A percentile compares a stretch with the other conserved stretches of the same genome.
Evolutionary conservation across 2,888 invertebrate species (phyloP).

Genomic region (Diadegma fenestrale): DNA sequence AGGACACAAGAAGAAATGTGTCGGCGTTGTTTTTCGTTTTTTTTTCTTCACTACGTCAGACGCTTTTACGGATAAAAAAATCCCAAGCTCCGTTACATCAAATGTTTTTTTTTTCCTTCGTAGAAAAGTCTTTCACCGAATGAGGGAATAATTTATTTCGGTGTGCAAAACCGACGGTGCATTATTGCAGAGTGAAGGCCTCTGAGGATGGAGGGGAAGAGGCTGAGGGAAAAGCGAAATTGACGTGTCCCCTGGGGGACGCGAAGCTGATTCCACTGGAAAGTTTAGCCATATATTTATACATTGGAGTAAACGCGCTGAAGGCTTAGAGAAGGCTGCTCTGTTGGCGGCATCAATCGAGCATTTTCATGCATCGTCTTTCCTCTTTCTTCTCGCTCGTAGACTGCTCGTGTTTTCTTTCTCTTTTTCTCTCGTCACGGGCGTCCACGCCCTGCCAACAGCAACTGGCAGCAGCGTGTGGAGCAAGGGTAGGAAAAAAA

Average conservation of each 20-base stretch:
- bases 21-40: neutral
- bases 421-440: slow-evolving; percentile 13
- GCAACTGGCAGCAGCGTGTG: slow-evolving; percentile 26
- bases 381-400: slow-evolving; percentile 7
- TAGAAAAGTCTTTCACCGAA: slow-evolving; percentile 17
- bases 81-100: neutral
- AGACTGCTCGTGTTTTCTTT: neutral
- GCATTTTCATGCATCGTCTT: slow-evolving; percentile 47
- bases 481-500: slow-evolving; percentile 30
- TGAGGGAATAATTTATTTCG: slow-evolving; percentile 56
- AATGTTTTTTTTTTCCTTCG: neutral
- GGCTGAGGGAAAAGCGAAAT: slow-evolving; percentile 49
- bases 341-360: slow-evolving; percentile 59
- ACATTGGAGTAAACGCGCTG: neutral
- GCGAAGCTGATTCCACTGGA: slow-evolving; percentile 46
- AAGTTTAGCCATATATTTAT: slow-evolving; percentile 13
- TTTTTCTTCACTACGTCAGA: neutral
- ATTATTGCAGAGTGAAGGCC: slow-evolving; percentile 8
- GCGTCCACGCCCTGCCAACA: slow-evolving; percentile 39
- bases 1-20: neutral
- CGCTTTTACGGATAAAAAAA: neutral
- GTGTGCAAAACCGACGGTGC: slow-evolving; percentile 39
- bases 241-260: slow-evolving; percentile 56
- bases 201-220: slow-evolving; percentile 5
- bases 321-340: slow-evolving; percentile 51